phyloP scores from a whole-genome alignment of 2,113 vertebrate species.

The Myanophis thanlyinensis region DNA sequence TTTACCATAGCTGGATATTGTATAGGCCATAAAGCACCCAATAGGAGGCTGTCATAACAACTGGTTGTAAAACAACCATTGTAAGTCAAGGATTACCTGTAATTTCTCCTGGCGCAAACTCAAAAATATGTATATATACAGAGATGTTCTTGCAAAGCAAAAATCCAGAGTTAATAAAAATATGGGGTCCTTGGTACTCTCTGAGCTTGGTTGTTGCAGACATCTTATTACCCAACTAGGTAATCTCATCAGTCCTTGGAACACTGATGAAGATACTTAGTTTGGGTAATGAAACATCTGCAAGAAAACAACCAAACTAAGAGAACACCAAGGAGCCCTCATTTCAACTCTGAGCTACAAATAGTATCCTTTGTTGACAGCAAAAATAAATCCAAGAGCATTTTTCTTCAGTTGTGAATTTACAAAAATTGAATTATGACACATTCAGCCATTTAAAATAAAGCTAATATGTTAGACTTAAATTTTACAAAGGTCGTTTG shows the following conservation, averaged over 20 bases:
- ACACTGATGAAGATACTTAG: background rate
- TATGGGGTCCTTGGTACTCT: background rate
- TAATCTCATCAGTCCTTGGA: background rate
- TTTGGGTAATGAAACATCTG: background rate
- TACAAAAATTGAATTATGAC: background rate
- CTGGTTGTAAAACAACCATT: too few species aligned
- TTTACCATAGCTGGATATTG: background rate
- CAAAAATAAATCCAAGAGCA: background rate
- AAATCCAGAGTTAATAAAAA: background rate
- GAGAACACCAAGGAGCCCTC: background rate
- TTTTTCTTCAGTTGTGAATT: background rate
- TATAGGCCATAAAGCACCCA: background rate
- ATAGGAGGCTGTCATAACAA: background rate
- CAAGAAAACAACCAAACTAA: background rate
- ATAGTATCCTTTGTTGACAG: background rate
- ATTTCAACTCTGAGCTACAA: background rate
- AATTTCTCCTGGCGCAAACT: background rate
- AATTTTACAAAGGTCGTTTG: background rate
- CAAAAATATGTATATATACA: background rate
- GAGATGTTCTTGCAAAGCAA: background rate
- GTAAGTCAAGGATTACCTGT: background rate
- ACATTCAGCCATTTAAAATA: background rate
- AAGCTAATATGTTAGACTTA: background rate
- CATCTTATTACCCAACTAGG: background rate
- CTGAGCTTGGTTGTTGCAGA: background rate